A percentile compares a stretch with the other conserved stretches of the same genome.
Evolutionary conservation across 2,113 vertebrate genomes (phyloP).

Genomic region (Semnopithecus entellus): DNA sequence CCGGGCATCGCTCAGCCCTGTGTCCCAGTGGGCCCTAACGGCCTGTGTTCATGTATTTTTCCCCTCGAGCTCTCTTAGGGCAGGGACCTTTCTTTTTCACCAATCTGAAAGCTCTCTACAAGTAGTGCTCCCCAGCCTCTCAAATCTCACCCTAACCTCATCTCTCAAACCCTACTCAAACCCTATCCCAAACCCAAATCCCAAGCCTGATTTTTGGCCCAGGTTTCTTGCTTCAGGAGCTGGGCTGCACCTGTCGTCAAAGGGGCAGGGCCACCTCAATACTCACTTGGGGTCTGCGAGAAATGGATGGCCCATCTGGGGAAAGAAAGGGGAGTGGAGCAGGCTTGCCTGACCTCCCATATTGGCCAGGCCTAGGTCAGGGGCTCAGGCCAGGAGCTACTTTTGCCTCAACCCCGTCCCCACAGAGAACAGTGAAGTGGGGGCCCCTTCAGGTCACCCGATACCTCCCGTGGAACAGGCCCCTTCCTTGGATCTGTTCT

Average conservation of each 20-base stretch:
- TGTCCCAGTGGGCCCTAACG: background rate
- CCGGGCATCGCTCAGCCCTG: background rate
- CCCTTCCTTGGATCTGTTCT: background rate
- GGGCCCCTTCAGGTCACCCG: background rate
- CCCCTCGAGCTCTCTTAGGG: background rate
- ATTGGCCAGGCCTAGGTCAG: background rate
- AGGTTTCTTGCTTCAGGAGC: background rate
- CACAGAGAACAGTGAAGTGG: background rate
- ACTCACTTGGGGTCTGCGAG: background rate
- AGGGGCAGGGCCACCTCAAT: background rate
- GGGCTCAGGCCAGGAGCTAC: background rate
- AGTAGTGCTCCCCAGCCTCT: background rate
- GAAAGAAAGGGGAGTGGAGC: background rate
- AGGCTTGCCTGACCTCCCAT: background rate
- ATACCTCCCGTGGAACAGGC: background rate
- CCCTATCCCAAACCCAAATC: too few relatives aligned
- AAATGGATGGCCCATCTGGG: fast-evolving
- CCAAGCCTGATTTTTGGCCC: background rate
- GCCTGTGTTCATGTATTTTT: fast-evolving
- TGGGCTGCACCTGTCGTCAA: background rate
- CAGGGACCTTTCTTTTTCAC: background rate
- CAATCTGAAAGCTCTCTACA: background rate
- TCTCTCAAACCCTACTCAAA: background rate
- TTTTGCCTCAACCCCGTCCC: background rate
- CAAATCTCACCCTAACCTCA: background rate